phyloP scores from a whole-genome alignment of 2,113 vertebrate species.

The Malurus cyaneus region DNA sequence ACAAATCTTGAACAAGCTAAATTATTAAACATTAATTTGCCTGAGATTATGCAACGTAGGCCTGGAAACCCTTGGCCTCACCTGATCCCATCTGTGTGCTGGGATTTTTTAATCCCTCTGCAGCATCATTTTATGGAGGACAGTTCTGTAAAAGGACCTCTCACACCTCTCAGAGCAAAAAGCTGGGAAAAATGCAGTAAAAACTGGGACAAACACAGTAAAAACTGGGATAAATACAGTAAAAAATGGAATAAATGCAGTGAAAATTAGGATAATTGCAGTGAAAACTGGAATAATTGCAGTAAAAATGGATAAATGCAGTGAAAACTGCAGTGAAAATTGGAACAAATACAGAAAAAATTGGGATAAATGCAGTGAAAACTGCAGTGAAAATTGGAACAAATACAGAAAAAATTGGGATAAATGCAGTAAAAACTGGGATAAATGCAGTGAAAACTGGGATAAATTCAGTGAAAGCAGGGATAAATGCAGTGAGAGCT shows the following conservation, averaged over 20 bases:
- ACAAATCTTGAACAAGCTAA: slow-evolving; percentile 11
- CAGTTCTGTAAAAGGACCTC: no score
- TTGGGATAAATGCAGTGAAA: no score
- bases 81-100: not conserved
- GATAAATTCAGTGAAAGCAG: no score
- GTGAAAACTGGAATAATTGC: not conserved
- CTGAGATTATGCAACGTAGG: not conserved
- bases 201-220: no score
- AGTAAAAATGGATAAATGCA: no score
- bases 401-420: no score
- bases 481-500: not conserved
- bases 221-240: no score
- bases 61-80: not conserved
- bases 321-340: no score
- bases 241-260: not conserved
- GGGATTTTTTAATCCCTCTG: not conserved
- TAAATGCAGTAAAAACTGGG: not conserved
- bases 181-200: not conserved
- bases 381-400: no score
- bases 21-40: slow-evolving; percentile 52
- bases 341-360: no score
- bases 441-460: no score
- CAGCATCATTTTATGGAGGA: not conserved
- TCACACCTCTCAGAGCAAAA: not conserved
- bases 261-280: no score